Evolutionary conservation across 1,140 invertebrate species (phyloP).

Genomic region (Anagrus nilaparvatae): DNA sequence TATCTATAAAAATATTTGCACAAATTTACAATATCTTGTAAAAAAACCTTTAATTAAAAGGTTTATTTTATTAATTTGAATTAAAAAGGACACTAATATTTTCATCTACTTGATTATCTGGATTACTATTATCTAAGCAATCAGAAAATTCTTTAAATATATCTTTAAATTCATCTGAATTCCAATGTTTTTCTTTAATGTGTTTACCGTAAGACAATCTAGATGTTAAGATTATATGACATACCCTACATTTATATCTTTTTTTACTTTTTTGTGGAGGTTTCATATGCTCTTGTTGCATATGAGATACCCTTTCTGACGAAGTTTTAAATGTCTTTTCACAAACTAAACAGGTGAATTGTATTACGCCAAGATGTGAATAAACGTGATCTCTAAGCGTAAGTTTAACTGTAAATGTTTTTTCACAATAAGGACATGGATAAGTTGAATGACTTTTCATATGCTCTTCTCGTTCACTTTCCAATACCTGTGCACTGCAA

Average conservation of each 20-base stretch:
- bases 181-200: conserved; percentile 12
- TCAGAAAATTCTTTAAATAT: conserved; percentile 7
- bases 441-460: neutral
- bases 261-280: conserved; percentile 5
- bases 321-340: conserved; percentile 6
- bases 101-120: no score
- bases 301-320: conserved; percentile 10
- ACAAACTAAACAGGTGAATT: conserved; percentile 7
- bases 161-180: conserved; percentile 7
- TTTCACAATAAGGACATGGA: conserved; percentile 11
- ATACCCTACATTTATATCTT: conserved; percentile 14
- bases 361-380: conserved; percentile 3
- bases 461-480: conserved; percentile 1
- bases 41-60: no score
- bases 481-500: neutral
- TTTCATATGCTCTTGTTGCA: conserved; percentile 10
- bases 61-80: no score
- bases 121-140: no score
- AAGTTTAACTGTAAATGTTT: neutral
- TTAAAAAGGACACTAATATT: no score
- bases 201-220: conserved; percentile 9
- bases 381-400: conserved; percentile 9
- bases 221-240: conserved; percentile 12
- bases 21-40: no score
- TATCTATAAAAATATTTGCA: no score